Evolutionary conservation across 2,888 invertebrate genomes (phyloP).

Genomic region (Phengaris alcon): DNA sequence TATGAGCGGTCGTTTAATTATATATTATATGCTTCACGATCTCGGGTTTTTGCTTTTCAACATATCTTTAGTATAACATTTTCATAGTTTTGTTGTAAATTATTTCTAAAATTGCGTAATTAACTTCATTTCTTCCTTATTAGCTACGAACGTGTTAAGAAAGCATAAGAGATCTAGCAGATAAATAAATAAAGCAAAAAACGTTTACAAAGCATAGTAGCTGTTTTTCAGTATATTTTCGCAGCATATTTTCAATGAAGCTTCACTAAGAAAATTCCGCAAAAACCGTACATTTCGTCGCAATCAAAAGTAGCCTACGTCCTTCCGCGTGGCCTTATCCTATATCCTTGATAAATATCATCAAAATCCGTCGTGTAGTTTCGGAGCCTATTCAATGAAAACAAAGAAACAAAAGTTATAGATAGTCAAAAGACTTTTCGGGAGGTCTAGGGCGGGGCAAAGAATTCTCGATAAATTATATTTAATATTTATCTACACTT

Average conservation of each 20-base stretch:
- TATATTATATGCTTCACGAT: conserved; percentile 27
- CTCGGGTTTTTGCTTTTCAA: conserved; percentile 19
- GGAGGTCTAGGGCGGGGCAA: too few relatives aligned
- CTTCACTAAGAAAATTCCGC: not conserved
- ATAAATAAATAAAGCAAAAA: not conserved
- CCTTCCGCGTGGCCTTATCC: too few relatives aligned
- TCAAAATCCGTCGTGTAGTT: too few relatives aligned
- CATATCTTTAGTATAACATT: conserved; percentile 14
- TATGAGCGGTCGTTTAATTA: conserved; percentile 41
- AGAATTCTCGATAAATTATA: too few relatives aligned
- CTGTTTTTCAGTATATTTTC: not conserved
- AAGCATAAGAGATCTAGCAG: conserved; percentile 10
- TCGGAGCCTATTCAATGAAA: too few relatives aligned
- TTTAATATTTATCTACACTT: too few relatives aligned
- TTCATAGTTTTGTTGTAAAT: conserved; percentile 6
- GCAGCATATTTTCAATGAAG: not conserved
- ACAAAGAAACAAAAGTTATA: too few relatives aligned
- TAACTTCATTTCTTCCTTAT: not conserved
- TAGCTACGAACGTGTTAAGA: conserved; percentile 6
- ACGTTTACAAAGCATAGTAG: not conserved
- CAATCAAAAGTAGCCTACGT: too few relatives aligned
- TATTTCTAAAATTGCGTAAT: conserved; percentile 21
- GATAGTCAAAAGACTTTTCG: too few relatives aligned
- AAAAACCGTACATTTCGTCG: not conserved
- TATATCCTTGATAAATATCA: too few relatives aligned